Percentiles rank a stretch among this genome's conserved stretches.
Evolutionary conservation across 2,113 vertebrate genomes (phyloP).

Genomic region (Upupa epops): DNA sequence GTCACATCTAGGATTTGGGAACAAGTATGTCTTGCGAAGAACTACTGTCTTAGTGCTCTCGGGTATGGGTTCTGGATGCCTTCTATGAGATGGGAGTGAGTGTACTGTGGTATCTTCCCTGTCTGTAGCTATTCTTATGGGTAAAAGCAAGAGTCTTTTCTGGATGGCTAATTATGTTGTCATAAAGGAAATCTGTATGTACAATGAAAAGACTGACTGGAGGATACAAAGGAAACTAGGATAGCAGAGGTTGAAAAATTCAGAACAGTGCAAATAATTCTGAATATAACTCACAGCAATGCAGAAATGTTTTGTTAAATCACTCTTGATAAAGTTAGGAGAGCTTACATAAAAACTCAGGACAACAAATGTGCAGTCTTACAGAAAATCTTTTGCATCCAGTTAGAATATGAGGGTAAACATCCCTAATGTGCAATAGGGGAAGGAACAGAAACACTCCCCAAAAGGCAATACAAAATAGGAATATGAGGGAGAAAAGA

Average conservation of each 20-base stretch:
- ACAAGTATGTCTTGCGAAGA: neutral
- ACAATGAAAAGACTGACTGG: neutral
- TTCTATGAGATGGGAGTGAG: neutral
- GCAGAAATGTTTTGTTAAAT: neutral
- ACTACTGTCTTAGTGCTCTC: neutral
- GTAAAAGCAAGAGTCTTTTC: neutral
- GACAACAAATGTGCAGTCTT: neutral
- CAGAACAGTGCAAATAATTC: neutral
- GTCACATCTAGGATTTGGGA: neutral
- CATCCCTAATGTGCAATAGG: neutral
- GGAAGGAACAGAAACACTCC: neutral
- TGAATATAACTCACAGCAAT: neutral
- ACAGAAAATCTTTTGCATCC: neutral
- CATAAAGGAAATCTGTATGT: neutral
- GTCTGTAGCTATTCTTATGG: fast-evolving
- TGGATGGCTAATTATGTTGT: neutral
- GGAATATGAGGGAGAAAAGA: neutral
- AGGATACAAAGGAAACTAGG: neutral
- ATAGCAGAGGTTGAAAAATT: neutral
- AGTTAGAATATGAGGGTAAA: neutral
- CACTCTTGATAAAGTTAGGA: neutral
- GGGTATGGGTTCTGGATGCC: neutral
- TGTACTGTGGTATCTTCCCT: neutral
- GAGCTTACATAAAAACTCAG: neutral
- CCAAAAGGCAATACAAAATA: neutral